Percentiles rank a stretch among this genome's conserved stretches.
phyloP scores from a whole-genome alignment of 2,888 invertebrate species.

The Drosophila kokeensis region DNA sequence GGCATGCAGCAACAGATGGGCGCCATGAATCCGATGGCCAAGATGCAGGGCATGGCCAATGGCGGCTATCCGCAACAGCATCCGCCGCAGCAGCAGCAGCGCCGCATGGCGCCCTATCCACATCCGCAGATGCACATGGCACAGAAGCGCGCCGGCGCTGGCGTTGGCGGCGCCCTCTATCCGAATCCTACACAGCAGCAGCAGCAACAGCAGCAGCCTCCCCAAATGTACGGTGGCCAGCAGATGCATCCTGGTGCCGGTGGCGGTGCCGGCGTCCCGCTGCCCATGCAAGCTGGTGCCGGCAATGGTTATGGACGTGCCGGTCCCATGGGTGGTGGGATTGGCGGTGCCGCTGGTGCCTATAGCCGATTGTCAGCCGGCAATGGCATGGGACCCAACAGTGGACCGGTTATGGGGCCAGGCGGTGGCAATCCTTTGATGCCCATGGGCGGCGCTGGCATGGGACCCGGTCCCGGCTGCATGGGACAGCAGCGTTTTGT shows the following conservation, averaged over 20 bases:
- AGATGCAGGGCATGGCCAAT: slow-evolving; percentile 86
- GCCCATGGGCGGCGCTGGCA: slow-evolving; percentile 66
- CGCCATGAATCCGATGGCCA: slow-evolving; percentile 89
- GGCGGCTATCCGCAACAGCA: slow-evolving; percentile 87
- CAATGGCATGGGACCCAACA: slow-evolving; percentile 71
- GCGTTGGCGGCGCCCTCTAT: slow-evolving; percentile 80
- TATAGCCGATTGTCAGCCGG: slow-evolving; percentile 71
- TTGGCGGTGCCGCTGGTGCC: slow-evolving; percentile 62
- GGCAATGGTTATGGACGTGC: slow-evolving; percentile 84
- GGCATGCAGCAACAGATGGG: slow-evolving; percentile 86
- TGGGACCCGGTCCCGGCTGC: slow-evolving; percentile 77
- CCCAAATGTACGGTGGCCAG: slow-evolving; percentile 82
- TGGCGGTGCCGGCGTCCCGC: slow-evolving; percentile 83
- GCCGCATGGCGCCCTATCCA: slow-evolving; percentile 94
- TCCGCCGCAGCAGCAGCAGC: slow-evolving; percentile 81
- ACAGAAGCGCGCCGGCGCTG: slow-evolving; percentile 87
- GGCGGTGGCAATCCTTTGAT: slow-evolving; percentile 83
- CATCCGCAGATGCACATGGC: slow-evolving; percentile 94
- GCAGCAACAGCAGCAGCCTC: slow-evolving; percentile 70
- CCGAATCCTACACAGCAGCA: slow-evolving; percentile 86
- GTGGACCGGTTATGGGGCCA: slow-evolving; percentile 82
- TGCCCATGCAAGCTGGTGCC: slow-evolving; percentile 84
- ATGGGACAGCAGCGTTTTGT: slow-evolving; percentile 81
- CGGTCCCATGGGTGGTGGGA: slow-evolving; percentile 74
- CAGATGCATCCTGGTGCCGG: slow-evolving; percentile 82